phyloP scores from a whole-genome alignment of 2,113 vertebrate species.

The Brevimyrus niger region DNA sequence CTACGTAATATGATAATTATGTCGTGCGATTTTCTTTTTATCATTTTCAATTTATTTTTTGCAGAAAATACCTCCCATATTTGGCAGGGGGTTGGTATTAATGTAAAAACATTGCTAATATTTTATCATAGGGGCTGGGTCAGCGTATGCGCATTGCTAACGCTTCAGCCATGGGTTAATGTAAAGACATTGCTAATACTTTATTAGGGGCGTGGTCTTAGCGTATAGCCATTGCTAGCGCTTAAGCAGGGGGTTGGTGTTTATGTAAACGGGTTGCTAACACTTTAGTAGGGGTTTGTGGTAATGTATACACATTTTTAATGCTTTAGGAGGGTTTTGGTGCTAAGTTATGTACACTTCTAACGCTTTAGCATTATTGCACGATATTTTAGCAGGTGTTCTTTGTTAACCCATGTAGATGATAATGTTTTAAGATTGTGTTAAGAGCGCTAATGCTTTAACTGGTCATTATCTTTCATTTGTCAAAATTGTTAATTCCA shows the following conservation, averaged over 20 bases:
- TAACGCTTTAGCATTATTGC: background rate
- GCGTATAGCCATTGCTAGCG: background rate
- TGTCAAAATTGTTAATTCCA: background rate
- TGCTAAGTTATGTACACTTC: background rate
- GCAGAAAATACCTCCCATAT: too few species aligned
- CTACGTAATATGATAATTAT: too few species aligned
- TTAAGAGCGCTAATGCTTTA: background rate
- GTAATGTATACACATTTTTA: background rate
- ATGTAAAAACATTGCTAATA: too few species aligned
- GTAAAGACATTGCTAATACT: background rate
- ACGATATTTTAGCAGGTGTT: background rate
- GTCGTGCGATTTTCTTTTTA: too few species aligned
- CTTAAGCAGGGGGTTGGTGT: background rate
- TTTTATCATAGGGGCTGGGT: background rate
- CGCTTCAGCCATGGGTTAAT: background rate
- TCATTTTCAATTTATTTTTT: too few species aligned
- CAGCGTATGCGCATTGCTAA: background rate
- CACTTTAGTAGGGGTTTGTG: background rate
- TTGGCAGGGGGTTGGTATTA: background rate
- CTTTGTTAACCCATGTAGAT: background rate
- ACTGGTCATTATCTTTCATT: background rate
- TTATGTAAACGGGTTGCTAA: background rate
- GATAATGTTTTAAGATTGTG: background rate
- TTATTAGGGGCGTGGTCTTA: background rate
- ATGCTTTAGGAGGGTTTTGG: background rate